phyloP scores from a whole-genome alignment of 1,140 invertebrate species.

The Globodera ellingtonae region DNA sequence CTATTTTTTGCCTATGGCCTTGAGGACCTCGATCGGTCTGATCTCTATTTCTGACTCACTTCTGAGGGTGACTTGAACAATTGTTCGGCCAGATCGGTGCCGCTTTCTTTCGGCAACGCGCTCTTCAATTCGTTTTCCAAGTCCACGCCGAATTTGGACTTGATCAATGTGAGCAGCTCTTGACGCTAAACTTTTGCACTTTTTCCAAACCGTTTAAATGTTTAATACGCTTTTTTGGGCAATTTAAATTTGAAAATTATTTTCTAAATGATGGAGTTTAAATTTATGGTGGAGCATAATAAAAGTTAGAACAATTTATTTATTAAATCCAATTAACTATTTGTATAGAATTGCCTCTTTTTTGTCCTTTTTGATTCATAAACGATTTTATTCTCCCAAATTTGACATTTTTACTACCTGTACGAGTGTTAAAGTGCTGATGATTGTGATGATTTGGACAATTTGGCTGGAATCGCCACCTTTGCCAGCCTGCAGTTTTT shows the following conservation, averaged over 20 bases:
- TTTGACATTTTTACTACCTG: neutral
- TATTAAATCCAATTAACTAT: neutral
- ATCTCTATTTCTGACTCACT: neutral
- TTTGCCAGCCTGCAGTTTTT: neutral
- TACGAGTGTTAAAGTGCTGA: neutral
- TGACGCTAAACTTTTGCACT: neutral
- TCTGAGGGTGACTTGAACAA: neutral
- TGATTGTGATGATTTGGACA: slow-evolving; percentile 5
- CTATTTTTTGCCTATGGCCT: no score
- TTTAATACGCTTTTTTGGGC: no score
- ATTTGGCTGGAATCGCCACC: neutral
- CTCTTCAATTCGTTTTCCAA: neutral
- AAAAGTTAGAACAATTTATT: no score
- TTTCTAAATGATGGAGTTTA: no score
- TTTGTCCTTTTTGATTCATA: neutral
- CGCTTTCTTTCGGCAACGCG: neutral
- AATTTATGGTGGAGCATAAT: no score
- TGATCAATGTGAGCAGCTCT: neutral
- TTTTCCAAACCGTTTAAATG: no score
- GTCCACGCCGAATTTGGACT: neutral
- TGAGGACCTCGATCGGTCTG: neutral
- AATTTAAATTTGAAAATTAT: neutral
- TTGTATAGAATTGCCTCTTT: neutral
- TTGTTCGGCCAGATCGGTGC: neutral
- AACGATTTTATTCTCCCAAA: neutral